Conservation (phyloP, 64 coral and sea anemone genomes). For the Pocillopora verrucosa region DNA sequence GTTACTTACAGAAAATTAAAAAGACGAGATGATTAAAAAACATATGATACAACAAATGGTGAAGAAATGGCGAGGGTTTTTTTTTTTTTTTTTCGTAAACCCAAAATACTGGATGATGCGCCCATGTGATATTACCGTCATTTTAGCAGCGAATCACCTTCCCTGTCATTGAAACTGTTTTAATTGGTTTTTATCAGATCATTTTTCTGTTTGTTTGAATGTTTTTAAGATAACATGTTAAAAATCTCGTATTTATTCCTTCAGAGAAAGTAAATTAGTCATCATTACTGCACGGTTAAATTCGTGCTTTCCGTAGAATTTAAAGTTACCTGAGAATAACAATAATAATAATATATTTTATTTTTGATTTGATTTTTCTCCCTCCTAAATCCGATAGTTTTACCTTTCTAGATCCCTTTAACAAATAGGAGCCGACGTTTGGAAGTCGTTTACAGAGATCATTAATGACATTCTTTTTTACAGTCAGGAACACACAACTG, state of each 20-base stretch:
- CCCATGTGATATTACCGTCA: neutral
- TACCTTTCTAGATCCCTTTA: no score
- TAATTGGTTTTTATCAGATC: neutral
- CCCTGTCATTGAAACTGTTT: neutral
- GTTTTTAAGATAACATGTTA: neutral
- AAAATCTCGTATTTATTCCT: neutral
- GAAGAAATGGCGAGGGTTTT: no score
- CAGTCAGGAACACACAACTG: no score
- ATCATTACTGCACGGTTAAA: neutral
- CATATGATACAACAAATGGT: no score
- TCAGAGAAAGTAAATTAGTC: neutral
- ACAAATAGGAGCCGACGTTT: no score
- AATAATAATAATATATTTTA: neutral
- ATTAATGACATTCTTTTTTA: no score
- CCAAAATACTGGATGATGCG: no score
- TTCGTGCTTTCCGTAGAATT: neutral
- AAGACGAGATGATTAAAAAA: no score
- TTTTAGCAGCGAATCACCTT: neutral
- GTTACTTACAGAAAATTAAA: no score
- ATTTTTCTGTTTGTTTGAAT: neutral
- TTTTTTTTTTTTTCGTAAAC: no score
- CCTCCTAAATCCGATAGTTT: neutral
- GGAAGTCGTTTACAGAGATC: no score
- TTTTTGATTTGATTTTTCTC: neutral
- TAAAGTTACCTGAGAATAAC: neutral